These are phyloP conservation scores for Fragariocoptes setiger DNA, from an alignment of 1,140 invertebrate genomes.

Conservation along the genomic window DNA sequence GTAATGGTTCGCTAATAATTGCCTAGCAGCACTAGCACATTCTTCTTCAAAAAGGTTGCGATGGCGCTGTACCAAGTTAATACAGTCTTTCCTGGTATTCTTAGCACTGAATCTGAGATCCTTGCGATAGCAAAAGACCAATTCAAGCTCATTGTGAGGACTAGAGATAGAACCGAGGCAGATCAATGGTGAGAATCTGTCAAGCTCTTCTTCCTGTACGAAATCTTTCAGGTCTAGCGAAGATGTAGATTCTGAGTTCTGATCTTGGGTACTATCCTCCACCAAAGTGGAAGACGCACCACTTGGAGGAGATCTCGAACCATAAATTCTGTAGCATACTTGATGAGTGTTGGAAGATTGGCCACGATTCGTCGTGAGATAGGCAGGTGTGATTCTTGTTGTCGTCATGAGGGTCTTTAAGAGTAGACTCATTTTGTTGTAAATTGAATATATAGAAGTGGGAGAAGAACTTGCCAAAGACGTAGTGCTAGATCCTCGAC, in stretches of 20 bases:
- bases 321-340: slow-evolving; percentile 59
- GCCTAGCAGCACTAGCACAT: slow-evolving; percentile 1
- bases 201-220: neutral
- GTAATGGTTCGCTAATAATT: slow-evolving; percentile 7
- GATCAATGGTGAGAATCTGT: slow-evolving; percentile 1
- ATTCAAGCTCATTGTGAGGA: slow-evolving; percentile 4
- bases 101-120: slow-evolving; percentile 1
- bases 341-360: slow-evolving; percentile 53
- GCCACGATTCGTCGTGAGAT: slow-evolving; percentile 41
- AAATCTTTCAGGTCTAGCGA: neutral
- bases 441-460: slow-evolving; percentile 29
- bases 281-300: too few relatives aligned
- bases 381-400: slow-evolving; percentile 58
- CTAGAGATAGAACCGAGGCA: slow-evolving; percentile 4
- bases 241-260: too few relatives aligned
- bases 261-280: too few relatives aligned
- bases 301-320: too few relatives aligned
- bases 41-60: neutral
- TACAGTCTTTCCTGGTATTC: neutral
- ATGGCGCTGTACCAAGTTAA: neutral
- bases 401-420: slow-evolving; percentile 59
- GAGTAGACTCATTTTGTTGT: slow-evolving; percentile 59
- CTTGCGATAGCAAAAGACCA: slow-evolving; percentile 6
- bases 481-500: neutral
- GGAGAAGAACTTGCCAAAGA: neutral